Base-by-base conservation (phyloP, 2,888 invertebrate species). In the Epinotia bilunana region DNA sequence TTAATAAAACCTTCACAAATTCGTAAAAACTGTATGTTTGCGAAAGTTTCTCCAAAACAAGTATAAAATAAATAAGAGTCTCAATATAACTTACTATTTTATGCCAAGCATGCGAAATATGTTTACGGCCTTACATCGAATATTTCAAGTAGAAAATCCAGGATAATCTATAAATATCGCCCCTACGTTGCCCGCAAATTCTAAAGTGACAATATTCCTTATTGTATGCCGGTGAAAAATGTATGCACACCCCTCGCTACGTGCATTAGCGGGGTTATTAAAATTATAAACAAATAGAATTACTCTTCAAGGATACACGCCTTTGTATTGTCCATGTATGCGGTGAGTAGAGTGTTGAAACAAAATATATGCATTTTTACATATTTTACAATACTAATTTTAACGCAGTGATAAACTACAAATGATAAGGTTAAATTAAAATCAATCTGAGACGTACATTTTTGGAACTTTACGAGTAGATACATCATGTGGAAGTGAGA, bases 221-320 rank as follows among this genome's bases (percentile, higher is more conserved):
- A 91, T 90, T 91, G 88, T 88, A 85, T 80, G 81, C 81, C 79
- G 83, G 83, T 89, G 91, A 91, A 91, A 92, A 93, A 93, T 92
- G 88, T 90, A 90, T 89, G 88, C 90, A 87, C 89, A 87, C 91
- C 90, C 91, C 85, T 63, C 65, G 77, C 76, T 82, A 81, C 84
- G 77, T 83, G 86, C 82, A 86, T 82, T 83, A 82, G 81, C 90
- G 91, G 91, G 88, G 91, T 91, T 93, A 93, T 93, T 93, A 93
- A 92, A 93, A 92, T 93, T 92, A 92, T 91, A 92, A 92, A 93
- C 92, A 93, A 92, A 93, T 93, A 93, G 91, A 91, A 92, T 91
- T 92, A 92, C 92, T 91, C 92, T 46, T 57, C 12, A 1, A 86
- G 83, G 79, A 83, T 85, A 83, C 87, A 87, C 90, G 89, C 88